Evolutionary conservation across 2,888 invertebrate species (phyloP), one percentile per base, ranked within the genome.

Genomic region (Ptychoptera contaminata): DNA sequence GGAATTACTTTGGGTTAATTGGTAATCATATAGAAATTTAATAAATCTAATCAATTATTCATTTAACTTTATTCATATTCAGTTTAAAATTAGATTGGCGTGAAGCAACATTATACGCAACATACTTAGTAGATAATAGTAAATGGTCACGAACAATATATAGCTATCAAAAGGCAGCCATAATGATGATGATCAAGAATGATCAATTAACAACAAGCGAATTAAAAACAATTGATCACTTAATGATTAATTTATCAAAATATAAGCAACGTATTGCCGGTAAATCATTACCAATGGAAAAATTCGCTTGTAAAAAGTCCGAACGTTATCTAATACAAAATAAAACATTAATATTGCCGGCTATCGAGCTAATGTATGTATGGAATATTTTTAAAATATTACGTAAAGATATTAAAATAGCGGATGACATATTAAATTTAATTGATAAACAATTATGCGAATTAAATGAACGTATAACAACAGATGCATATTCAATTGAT

Each of bases 221-320:
- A 50, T 63, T 64, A 42, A 65, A 68, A 16, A 72, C 73, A 39
- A 70, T 83, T 42, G 68, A 74, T 42, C 69, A 71, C 40, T 65
- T 88, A 10, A 77, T 90, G 73, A 73, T 70, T 23, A 54, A 80
- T 54, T 86, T 88, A 6, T 85, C 92, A 2, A 71, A 71, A 43
- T 78, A 79, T 62, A 90, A 88, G 56, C 87, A 92, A 58, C 75
- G 86, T 46, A 87, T 96, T 45, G 93, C 94, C 30, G 96, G 97
- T 1, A 96, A 96, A 67, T 94, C 94, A 0, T 67, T 97, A 50
- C 96, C 97, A 2, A 83, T 94, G 77, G 96, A 97, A 65, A 97
- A 97, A 64, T 96, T 94, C 66, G 83, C 85, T 39, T 76, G 87
- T n/a, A 82, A 80, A 58, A 87, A 90, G 53, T 76, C 88, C 38